Conservation (phyloP, 2,113 vertebrate genomes). For the Ctenomys sociabilis region DNA sequence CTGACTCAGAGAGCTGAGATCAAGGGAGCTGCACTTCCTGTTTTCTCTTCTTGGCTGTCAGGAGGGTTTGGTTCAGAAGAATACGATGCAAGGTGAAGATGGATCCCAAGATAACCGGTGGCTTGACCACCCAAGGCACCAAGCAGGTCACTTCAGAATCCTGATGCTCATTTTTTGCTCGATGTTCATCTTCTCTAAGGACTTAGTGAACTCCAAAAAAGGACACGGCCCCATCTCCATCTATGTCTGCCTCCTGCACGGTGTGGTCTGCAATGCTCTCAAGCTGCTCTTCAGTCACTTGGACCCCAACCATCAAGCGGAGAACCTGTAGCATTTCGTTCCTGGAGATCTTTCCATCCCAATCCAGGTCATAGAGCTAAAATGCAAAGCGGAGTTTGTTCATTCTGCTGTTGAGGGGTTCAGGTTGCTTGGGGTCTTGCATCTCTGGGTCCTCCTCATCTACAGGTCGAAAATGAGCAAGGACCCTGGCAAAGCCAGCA, state of each 20-base stretch:
- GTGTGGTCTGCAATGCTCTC: constrained; percentile 89
- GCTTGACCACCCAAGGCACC: background rate
- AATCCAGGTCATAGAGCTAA: constrained; percentile 89
- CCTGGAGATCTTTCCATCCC: constrained; percentile 91
- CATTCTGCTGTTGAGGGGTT: constrained; percentile 87
- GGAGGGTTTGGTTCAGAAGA: background rate
- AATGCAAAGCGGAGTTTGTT: constrained; percentile 90
- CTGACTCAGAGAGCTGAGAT: background rate
- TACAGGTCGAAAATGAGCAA: constrained; percentile 90
- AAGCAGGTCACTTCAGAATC: constrained; percentile 85
- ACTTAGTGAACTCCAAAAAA: constrained; percentile 91
- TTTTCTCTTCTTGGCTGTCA: background rate
- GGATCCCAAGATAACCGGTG: background rate
- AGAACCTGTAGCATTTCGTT: constrained; percentile 90
- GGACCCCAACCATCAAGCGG: constrained; percentile 87
- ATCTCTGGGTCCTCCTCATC: constrained; percentile 70
- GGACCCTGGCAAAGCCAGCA: constrained; percentile 85
- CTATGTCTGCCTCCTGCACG: constrained; percentile 89
- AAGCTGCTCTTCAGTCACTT: constrained; percentile 90
- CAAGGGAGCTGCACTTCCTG: background rate
- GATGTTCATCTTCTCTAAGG: constrained; percentile 89
- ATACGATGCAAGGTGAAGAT: background rate
- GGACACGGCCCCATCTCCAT: constrained; percentile 88
- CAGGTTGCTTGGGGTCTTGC: constrained; percentile 70
- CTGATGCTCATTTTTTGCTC: constrained; percentile 91